Conservation (phyloP, 2,797 vertebrate genomes). For the Hoplostethus atlanticus region DNA sequence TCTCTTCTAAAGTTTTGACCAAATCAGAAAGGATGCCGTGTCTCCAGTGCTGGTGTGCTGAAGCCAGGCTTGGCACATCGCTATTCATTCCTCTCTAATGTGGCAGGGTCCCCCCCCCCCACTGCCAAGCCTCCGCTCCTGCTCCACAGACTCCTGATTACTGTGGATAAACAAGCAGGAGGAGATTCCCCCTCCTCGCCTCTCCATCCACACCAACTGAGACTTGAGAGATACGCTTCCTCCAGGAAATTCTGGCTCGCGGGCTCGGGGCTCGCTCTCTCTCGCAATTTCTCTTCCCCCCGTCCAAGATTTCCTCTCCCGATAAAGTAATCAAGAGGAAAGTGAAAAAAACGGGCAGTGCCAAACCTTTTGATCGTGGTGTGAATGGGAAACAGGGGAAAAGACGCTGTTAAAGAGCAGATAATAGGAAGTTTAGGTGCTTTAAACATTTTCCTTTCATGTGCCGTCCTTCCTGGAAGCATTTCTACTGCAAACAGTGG, state of each 20-base stretch:
- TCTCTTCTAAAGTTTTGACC: conserved; percentile 70
- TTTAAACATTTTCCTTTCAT: conserved; percentile 71
- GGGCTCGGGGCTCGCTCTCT: conserved; percentile 52
- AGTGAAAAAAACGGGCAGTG: conserved; percentile 28
- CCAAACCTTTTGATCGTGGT: conserved; percentile 54
- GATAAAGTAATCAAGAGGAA: conserved; percentile 78
- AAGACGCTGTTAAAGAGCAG: conserved; percentile 31
- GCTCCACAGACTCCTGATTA: conserved; percentile 83
- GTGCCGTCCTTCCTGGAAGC: conserved; percentile 74
- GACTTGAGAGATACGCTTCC: conserved; percentile 76
- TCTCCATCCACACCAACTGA: conserved; percentile 75
- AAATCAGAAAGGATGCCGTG: conserved; percentile 81
- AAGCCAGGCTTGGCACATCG: conserved; percentile 73
- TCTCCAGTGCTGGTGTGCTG: conserved; percentile 72
- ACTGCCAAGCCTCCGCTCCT: conserved; percentile 77
- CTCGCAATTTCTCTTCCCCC: conserved; percentile 53
- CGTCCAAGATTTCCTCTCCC: conserved; percentile 73
- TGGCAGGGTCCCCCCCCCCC: conserved; percentile 66
- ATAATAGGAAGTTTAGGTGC: conserved; percentile 56
- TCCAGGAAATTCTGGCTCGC: conserved; percentile 80
- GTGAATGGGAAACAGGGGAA: conserved; percentile 33
- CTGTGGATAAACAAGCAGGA: conserved; percentile 83
- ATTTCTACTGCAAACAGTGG: conserved; percentile 72
- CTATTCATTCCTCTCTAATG: conserved; percentile 82
- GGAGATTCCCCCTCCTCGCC: conserved; percentile 64